Conservation (phyloP, 1,140 invertebrate genomes). For the Eufriesea mexicana region DNA sequence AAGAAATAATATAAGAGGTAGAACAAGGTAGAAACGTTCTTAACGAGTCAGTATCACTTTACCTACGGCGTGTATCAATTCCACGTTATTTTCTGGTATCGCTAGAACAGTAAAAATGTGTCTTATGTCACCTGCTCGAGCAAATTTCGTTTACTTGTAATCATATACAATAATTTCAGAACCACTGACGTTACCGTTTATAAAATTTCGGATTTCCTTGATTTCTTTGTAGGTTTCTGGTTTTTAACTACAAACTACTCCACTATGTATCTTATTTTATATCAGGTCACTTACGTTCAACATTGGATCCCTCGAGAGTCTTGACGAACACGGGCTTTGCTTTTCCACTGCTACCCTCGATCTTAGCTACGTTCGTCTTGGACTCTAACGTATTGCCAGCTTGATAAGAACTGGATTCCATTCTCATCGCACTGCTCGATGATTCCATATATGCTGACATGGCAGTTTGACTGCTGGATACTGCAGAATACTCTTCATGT, state of each 20-base stretch:
- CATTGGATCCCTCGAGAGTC: slow-evolving; percentile 88
- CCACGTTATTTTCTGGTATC: slow-evolving; percentile 79
- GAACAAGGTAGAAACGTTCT: slow-evolving; percentile 6
- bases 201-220: not conserved
- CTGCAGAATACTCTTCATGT: slow-evolving; percentile 83
- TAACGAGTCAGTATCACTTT: slow-evolving; percentile 71
- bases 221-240: no score
- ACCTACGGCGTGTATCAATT: slow-evolving; percentile 82
- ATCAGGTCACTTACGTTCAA: slow-evolving; percentile 88
- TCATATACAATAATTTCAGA: no score
- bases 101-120: slow-evolving; percentile 81
- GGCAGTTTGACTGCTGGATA: slow-evolving; percentile 80
- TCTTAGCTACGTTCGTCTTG: slow-evolving; percentile 60
- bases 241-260: not conserved
- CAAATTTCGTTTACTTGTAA: not conserved
- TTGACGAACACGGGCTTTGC: slow-evolving; percentile 87
- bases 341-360: slow-evolving; percentile 78
- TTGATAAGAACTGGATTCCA: slow-evolving; percentile 78
- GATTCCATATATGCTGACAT: slow-evolving; percentile 82
- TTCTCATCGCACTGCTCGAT: slow-evolving; percentile 74
- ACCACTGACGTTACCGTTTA: not conserved
- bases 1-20: slow-evolving; percentile 39
- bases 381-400: slow-evolving; percentile 73
- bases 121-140: slow-evolving; percentile 51
- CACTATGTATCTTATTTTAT: not conserved